Evolutionary conservation across 2,113 vertebrate genomes (phyloP).

Genomic region (Eulacestoma nigropectus): DNA sequence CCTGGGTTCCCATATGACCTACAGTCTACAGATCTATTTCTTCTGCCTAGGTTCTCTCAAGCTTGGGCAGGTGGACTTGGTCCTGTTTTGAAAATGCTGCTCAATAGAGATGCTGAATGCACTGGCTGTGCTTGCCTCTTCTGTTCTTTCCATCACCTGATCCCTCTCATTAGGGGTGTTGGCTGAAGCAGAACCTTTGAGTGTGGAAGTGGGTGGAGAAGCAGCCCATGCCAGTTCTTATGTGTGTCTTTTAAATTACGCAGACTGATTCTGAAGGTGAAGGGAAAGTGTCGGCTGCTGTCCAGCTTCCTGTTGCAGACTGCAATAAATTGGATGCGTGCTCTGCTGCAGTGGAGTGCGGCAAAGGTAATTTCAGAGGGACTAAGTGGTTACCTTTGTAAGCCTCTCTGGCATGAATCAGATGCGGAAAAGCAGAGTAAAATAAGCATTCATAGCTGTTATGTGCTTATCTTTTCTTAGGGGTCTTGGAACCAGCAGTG

Average conservation of each 20-base stretch:
- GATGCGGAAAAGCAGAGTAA: background rate
- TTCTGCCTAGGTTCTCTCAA: background rate
- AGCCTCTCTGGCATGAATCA: background rate
- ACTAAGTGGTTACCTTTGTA: no score
- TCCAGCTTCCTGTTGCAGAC: background rate
- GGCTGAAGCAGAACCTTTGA: background rate
- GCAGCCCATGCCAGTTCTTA: background rate
- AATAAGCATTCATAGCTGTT: background rate
- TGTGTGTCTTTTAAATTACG: accelerated
- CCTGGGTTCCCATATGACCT: background rate
- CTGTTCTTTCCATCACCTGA: background rate
- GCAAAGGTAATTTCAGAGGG: background rate
- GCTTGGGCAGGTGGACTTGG: background rate
- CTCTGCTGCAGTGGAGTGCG: accelerated
- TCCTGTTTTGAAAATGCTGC: background rate
- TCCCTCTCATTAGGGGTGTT: background rate
- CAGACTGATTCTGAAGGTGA: background rate
- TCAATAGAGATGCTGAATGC: background rate
- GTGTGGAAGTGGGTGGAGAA: background rate
- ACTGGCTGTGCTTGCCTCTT: background rate
- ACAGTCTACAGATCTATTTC: background rate
- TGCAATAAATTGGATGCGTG: accelerated
- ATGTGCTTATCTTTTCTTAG: background rate
- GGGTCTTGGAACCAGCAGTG: background rate
- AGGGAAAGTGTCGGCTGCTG: accelerated